Base-by-base conservation (phyloP, 2,113 vertebrate genomes). In the Aspidoscelis tigris region DNA sequence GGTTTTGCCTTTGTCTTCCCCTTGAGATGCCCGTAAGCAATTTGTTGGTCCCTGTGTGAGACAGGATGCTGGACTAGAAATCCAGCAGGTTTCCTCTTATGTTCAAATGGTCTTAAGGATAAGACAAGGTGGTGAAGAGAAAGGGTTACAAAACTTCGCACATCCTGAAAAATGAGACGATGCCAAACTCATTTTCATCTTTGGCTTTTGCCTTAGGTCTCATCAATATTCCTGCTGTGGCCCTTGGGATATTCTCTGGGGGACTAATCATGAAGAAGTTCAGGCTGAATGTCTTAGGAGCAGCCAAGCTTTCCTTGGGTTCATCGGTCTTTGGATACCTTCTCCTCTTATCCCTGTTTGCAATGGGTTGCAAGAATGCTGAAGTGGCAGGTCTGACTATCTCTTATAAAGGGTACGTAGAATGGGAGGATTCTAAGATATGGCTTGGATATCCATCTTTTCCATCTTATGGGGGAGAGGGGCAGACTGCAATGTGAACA, bases 161-260 rank as follows among this genome's bases (percentile, higher is more conserved):
- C 6, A 8, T 26, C 12, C 11, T 8, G 71, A 58, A 58, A 41
- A 41, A 72, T 20, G 7, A 70, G 12, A 9, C 39, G 16, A 9
- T 18, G 10, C 7, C 53, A 33, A 64, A 3, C 2, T 53, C 1
- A 43, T 65, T 89, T 90, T 86, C 87, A 53, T 91, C 5, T 76
- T 74, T 87, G 11, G 65, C 71, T 87, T 9, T 7, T 90, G 88
- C 14, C 86, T 53, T 76, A 99, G 98, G 98, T 78, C 94, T 96
- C 65, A 97, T 99, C 93, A 99, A 98, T 92, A 97, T 99, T 87
- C 98, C 98, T 43, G 98, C 98, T 14, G 97, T 99, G 82, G 98
- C 98, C 5, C 92, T 98, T 85, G 98, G 98, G 85, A 98, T 99
- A 95, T 98, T 99, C 91, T 97, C 97, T 0, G 98, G 98, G 7